Base-by-base conservation (phyloP, 2,113 vertebrate genomes). In the Dascyllus trimaculatus region DNA sequence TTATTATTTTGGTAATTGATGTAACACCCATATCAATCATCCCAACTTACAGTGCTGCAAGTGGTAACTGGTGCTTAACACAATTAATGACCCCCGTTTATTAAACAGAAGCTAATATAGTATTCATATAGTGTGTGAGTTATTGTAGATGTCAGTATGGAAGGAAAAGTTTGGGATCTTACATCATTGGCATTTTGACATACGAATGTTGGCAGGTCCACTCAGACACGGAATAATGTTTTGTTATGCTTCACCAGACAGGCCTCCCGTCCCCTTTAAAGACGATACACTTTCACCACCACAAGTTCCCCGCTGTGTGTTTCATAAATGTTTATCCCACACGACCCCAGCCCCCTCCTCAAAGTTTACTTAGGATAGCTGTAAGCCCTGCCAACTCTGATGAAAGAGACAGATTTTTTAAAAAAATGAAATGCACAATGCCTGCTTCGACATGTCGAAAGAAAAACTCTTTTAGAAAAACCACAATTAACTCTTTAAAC, bases 311-410 rank as follows among this genome's bases (percentile, higher is more conserved):
- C 17, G 54, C 79, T 84, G 89, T 54, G 84, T 19, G 60, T 85
- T 90, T 91, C 66, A 86, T 86, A 88, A 91, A 92, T 84, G 83
- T 92, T 91, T 90, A 85, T 91, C 65, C 84, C 84, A 85, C 77
- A 83, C 60, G 68, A 89, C 80, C 88, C 75, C 58, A 13, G 64
- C 71, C 83, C 78, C 76, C 61, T 78, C 71, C 79, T 45, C 67
- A 84, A 68, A 46, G 75, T 88, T 89, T 88, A 49, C 85, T 82
- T 64, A 75, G 60, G 72, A 80, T 64, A 46, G 49, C 68, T 81
- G 59, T 19, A 46, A 75, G 61, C 19, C 7, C 53, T 87, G 88
- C 80, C 79, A 86, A 59, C 60, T 84, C 61, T 65, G 72, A 88
- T 85, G 84, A 88, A 87, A 85, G 82, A 71, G 43, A 76, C 65